Evolutionary conservation across 1,140 invertebrate species (phyloP).

Genomic region (Ceratitis capitata): DNA sequence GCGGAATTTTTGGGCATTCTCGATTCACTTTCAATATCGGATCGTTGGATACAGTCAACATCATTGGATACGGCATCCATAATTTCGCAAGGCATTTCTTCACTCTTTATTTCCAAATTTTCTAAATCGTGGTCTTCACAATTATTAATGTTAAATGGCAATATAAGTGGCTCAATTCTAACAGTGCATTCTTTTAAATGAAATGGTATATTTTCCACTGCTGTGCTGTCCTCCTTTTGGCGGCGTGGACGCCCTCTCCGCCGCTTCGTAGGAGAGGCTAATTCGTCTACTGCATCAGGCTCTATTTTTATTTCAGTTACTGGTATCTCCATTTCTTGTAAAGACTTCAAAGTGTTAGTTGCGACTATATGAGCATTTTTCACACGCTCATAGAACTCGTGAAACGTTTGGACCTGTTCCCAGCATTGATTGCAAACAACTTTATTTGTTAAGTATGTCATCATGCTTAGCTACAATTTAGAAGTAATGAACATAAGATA

Average conservation of each 20-base stretch:
- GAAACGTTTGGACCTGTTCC: neutral
- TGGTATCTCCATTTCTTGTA: constrained; percentile 13
- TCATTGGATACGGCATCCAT: neutral
- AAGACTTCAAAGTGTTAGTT: neutral
- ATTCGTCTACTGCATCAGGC: neutral
- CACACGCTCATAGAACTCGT: neutral
- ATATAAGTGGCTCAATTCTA: neutral
- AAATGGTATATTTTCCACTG: neutral
- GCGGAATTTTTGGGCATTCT: neutral
- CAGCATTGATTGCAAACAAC: constrained; percentile 4
- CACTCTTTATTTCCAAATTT: neutral
- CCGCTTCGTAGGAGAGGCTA: neutral
- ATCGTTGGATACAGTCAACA: neutral
- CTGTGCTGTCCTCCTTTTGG: neutral
- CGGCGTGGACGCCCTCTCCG: neutral
- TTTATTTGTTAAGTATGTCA: neutral
- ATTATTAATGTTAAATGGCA: neutral
- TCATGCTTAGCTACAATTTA: neutral
- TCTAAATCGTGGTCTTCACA: neutral
- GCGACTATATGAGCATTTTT: neutral
- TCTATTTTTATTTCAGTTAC: constrained; percentile 11
- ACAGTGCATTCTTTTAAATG: neutral
- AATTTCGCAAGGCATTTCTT: neutral
- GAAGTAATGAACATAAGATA: neutral
- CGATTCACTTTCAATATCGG: too few relatives aligned